These are phyloP conservation scores for Dermochelys coriacea DNA, from an alignment of 2,797 vertebrate genomes.

Conservation along the genomic window DNA sequence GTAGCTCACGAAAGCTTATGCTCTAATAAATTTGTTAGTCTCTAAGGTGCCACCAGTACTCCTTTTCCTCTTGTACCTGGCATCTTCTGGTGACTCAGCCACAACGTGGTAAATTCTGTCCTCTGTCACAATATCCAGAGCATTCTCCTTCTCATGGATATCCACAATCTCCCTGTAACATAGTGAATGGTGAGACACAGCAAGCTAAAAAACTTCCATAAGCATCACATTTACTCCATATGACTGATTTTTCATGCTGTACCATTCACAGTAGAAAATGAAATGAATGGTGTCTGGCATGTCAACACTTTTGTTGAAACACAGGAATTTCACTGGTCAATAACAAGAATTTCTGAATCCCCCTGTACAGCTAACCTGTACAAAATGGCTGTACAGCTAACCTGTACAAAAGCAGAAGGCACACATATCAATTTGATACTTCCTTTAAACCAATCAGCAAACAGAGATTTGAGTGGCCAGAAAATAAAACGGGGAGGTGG, in stretches of 20 bases:
- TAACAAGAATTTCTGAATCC: not conserved
- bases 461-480: not conserved
- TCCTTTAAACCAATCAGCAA: not conserved
- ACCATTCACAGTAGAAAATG: not conserved
- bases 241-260: fast-evolving
- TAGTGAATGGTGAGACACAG: not conserved
- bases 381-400: not conserved
- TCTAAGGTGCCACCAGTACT: too few relatives aligned
- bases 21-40: too few relatives aligned
- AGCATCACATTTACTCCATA: not conserved
- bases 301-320: not conserved
- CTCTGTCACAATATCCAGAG: constrained; percentile 91
- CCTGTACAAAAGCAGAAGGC: not conserved
- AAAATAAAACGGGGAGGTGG: not conserved
- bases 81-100: constrained; percentile 94
- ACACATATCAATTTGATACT: not conserved
- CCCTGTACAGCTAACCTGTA: not conserved
- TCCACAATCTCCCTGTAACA: constrained; percentile 91
- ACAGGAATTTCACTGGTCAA: not conserved
- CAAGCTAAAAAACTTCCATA: not conserved
- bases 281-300: not conserved
- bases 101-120: constrained; percentile 94
- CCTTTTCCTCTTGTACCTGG: constrained; percentile 85
- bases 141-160: constrained; percentile 95
- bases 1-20: too few relatives aligned